Evolutionary conservation across 2,888 invertebrate species (phyloP), one percentile per base, ranked within the genome.

Genomic region (Trachelus troglodyta): DNA sequence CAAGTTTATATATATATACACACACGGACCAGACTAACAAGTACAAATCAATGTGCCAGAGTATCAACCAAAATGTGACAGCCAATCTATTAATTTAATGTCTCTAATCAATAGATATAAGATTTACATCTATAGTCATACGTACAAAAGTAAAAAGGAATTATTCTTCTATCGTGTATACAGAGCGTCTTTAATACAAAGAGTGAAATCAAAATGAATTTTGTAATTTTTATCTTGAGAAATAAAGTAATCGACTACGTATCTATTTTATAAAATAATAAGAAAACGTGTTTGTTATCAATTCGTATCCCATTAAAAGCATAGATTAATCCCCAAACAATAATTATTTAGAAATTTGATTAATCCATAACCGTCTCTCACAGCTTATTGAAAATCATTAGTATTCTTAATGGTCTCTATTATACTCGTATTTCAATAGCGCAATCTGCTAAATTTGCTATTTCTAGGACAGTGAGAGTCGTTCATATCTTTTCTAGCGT

Each of bases 41-140:
- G 71, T 71, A 71, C 71, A 71, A 71, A 71, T 6, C 71, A 15
- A 71, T 71, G 71, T 71, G 71, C 71, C 71, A 71, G 71, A 71
- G 71, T 30, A 34, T 15, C 12, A 71, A 71, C 71, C 71, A 71
- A 71, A 71, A 71, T 71, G 34, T 34, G 15, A 71, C 23, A 33
- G 34, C 71, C 31, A 71, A 23, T 71, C 12, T 31, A 12, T 34
- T 31, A 15, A 56, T 56, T 56, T 23, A 56, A 56, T 71, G 6
- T 71, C 23, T 71, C 71, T 71, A 71, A 71, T 71, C 71, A 71
- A 34, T 71, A 71, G 71, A 12, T 31, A 33, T 71, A 71, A 71
- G 71, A 34, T 71, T 33, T 71, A 71, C 34, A 33, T 3, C 31
- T 71, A 71, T 71, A 71, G 15, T 15, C 71, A 33, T 56, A 56